Evolutionary conservation across 2,113 vertebrate genomes (phyloP).

Genomic region (Orientallactaga bullata): DNA sequence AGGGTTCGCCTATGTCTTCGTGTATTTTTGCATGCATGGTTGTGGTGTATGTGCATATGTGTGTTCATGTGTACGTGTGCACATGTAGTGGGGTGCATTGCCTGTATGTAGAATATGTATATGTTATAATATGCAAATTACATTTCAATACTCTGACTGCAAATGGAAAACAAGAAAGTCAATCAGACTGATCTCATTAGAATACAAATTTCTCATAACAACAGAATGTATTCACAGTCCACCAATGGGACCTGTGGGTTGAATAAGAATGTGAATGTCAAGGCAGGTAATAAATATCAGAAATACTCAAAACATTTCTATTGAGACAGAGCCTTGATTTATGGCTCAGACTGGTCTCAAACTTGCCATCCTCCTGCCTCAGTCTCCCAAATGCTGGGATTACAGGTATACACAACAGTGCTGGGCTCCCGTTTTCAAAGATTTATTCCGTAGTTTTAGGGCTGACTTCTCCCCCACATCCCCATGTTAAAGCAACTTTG

Average conservation of each 20-base stretch:
- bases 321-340: background rate
- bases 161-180: background rate
- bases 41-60: too few relatives aligned
- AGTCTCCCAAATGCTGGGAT: background rate
- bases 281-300: background rate
- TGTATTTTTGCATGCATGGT: too few relatives aligned
- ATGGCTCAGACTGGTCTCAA: background rate
- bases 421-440: background rate
- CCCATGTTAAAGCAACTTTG: background rate
- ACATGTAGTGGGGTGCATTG: too few relatives aligned
- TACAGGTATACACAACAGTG: too few relatives aligned
- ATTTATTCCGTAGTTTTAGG: background rate
- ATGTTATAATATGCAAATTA: background rate
- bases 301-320: background rate
- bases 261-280: background rate
- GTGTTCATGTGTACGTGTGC: too few relatives aligned
- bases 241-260: background rate
- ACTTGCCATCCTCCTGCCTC: background rate
- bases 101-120: too few relatives aligned
- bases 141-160: background rate
- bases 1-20: background rate
- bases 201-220: background rate
- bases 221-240: background rate
- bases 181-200: background rate
- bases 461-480: too few relatives aligned